Base-by-base conservation (phyloP, 2,797 vertebrate species). In the Poeciliopsis turneri region DNA sequence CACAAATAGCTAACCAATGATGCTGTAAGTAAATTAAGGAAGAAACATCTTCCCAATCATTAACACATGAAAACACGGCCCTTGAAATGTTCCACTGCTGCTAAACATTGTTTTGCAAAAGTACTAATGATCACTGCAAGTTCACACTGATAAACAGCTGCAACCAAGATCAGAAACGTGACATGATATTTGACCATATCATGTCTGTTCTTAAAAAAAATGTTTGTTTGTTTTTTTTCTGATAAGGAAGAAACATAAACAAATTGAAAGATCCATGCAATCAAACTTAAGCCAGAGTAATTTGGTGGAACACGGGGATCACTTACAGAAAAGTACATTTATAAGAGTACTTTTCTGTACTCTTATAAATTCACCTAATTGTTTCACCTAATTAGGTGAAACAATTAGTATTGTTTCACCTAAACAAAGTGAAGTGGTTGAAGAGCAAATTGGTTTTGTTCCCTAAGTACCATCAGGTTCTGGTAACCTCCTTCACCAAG, bases 381-480 rank as follows among this genome's bases (percentile, higher is more conserved):
- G n/a, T n/a, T n/a, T n/a, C n/a, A n/a, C n/a, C n/a, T n/a, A n/a
- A n/a, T n/a, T n/a, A n/a, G n/a, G n/a, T n/a, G n/a, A 83, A 78
- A 59, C 12, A 86, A 12, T n/a, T 12, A 59, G 70, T 57, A 53
- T 70, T 61, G 57, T 79, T 72, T 78, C 83, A 80, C 77, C 78
- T 83, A 72, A 55, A 82, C 78, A 74, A 82, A 88, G 69, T 83
- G 71, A 46, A 82, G 68, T 20, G 78, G 72, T 83, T 84, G 73
- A 59, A 84, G 73, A 77, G 79, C 47, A 88, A 87, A 90, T 86
- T 85, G 73, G 77, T 76, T 88, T 85, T 84, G 78, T 84, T 84
- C 76, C 75, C 77, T 72, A 75, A 86, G 83, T 79, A 85, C 88
- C 90, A 75, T 55, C 53, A 84, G 87, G 87, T 91, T 85, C 78